Percentiles rank a stretch among this genome's conserved stretches.
Conservation (phyloP, 2,113 vertebrate species). For the Panurus biarmicus region DNA sequence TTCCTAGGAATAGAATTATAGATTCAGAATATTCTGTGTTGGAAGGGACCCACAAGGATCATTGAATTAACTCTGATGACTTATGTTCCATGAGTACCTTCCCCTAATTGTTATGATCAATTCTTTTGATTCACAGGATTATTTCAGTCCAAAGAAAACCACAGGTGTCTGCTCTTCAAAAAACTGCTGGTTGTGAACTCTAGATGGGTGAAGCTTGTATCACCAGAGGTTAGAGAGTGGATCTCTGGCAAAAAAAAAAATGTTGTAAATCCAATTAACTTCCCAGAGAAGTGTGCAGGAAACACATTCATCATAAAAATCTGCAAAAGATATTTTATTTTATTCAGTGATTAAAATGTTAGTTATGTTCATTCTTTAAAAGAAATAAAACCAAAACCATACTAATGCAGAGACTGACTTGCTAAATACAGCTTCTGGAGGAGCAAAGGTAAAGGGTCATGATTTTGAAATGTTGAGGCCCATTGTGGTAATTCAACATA, state of each 20-base stretch:
- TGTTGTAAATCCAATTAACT: background rate
- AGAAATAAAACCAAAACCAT: background rate
- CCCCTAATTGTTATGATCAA: background rate
- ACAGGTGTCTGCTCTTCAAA: background rate
- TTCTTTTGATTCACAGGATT: background rate
- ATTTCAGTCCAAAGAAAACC: background rate
- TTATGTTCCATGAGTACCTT: background rate
- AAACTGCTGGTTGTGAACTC: background rate
- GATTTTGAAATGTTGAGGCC: background rate
- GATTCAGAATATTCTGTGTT: background rate
- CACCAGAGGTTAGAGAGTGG: background rate
- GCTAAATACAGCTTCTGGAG: background rate
- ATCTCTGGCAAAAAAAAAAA: background rate
- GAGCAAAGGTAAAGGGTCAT: background rate
- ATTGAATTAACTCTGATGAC: background rate
- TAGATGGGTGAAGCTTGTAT: background rate
- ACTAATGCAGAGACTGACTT: background rate
- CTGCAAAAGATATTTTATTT: background rate
- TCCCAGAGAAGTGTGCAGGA: background rate
- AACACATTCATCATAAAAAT: background rate
- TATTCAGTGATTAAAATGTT: background rate
- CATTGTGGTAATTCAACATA: background rate
- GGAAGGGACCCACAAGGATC: background rate
- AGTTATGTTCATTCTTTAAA: background rate
- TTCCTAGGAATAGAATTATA: background rate